Conservation (phyloP, 2,113 vertebrate genomes). For the Hassar affinis region DNA sequence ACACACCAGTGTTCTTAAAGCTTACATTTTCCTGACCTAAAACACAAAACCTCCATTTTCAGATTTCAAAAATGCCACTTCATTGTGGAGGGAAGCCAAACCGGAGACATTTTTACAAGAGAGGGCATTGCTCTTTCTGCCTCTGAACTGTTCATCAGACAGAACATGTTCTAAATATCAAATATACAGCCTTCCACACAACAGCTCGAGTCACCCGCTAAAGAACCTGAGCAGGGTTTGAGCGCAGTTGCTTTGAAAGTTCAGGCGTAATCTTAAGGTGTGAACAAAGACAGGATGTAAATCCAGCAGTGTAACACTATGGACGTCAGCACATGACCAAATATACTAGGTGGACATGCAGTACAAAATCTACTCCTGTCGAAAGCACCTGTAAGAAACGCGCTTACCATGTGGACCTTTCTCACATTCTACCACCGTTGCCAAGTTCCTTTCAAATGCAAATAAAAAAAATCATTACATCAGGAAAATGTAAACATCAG, state of each 20-base stretch:
- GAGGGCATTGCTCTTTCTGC: not conserved
- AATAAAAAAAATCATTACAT: not conserved
- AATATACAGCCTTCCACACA: not conserved
- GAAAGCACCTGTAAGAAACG: not conserved
- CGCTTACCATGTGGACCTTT: not conserved
- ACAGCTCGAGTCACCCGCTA: not conserved
- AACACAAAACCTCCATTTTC: not conserved
- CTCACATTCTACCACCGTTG: not conserved
- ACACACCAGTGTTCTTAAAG: not conserved
- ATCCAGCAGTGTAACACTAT: not conserved
- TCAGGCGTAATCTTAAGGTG: not conserved
- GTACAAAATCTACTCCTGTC: not conserved
- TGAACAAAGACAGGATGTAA: not conserved
- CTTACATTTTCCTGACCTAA: not conserved
- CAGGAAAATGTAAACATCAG: not conserved
- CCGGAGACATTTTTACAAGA: not conserved
- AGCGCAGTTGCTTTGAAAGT: no score
- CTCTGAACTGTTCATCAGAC: not conserved
- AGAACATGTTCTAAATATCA: not conserved
- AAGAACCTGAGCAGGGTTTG: not conserved
- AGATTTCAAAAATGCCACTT: not conserved
- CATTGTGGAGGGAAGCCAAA: not conserved
- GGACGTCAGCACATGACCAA: slow-evolving; percentile 3
- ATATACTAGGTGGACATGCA: not conserved
- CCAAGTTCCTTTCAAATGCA: not conserved